Evolutionary conservation across 1,140 invertebrate genomes (phyloP), one percentile per base, ranked within the genome.

Genomic region (Orchesella cincta): DNA sequence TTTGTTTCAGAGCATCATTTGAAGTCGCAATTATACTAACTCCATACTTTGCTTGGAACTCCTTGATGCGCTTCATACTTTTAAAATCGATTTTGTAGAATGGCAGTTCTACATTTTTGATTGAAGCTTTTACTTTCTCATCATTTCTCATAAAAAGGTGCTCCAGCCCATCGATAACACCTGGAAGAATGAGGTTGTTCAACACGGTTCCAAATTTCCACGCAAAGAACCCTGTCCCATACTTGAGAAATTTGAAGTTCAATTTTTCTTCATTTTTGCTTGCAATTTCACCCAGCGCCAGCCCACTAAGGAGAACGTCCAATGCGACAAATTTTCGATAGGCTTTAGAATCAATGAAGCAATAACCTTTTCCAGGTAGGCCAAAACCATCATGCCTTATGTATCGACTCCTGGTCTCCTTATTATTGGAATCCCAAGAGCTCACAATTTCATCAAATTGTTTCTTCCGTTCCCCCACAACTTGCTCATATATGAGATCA

Each of bases 241-340:
- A 78, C 52, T 78, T 78, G 5, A 78, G 35, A 31, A 78, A 78
- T 54, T 78, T 78, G 34, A 78, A 78, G 36, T 78, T 64, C 18
- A 78, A 26, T 8, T 67, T 33, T 18, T 74, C 33, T 1, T n/a
- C 67, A 23, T 73, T 12, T 29, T 26, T 26, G 1, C 18, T n/a
- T 18, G 57, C 75, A 2, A 70, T 28, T 70, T 46, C 33, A 46
- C 57, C 29, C 35, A 77, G 1, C 1, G 75, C 78, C 1, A 77
- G 23, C 18, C 75, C 76, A 23, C 18, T 54, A 8, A 77, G 51
- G 8, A 79, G 12, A 1, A 79, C 75, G 46, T 79, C 78, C 8
- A 26, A 3, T 20, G 57, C 64, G 1, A 79, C 76, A 34, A 79
- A 79, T 31, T 57, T 36, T 26, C 31, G 12, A 39, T 79, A 79